Evolutionary conservation across 2,113 vertebrate genomes (phyloP).

Genomic region (Oceanites oceanicus): DNA sequence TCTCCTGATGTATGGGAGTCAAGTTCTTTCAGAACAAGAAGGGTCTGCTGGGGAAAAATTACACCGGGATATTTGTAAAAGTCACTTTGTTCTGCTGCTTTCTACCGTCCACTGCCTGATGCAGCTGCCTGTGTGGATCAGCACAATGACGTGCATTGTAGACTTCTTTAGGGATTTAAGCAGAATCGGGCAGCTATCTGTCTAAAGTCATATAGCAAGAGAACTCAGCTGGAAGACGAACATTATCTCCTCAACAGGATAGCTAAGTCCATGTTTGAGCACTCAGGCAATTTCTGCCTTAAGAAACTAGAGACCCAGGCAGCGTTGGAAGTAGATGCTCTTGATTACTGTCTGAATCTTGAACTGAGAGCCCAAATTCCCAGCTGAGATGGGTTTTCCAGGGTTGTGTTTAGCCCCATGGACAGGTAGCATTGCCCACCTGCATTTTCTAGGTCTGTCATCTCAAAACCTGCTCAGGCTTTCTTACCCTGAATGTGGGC

Average conservation of each 20-base stretch:
- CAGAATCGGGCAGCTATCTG: neutral
- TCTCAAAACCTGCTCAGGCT: neutral
- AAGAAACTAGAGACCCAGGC: neutral
- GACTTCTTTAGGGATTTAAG: neutral
- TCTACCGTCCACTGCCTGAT: neutral
- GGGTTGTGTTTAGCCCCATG: neutral
- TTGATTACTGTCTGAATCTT: neutral
- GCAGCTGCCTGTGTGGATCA: neutral
- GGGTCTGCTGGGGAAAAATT: neutral
- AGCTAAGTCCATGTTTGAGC: neutral
- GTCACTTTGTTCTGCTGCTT: neutral
- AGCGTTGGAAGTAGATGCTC: neutral
- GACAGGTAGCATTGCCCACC: neutral
- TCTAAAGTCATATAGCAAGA: neutral
- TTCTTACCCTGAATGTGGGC: neutral
- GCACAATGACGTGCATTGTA: neutral
- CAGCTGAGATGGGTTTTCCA: neutral
- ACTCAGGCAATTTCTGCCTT: neutral
- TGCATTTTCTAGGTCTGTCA: neutral
- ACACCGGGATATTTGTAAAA: neutral
- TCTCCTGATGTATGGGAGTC: neutral
- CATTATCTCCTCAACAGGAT: conserved; percentile 7
- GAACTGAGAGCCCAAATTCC: neutral
- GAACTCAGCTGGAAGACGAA: conserved; percentile 18
- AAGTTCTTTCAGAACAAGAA: neutral